Evolutionary conservation across 2,113 vertebrate genomes (phyloP), one percentile per base, ranked within the genome.

Genomic region (Vombatus ursinus): DNA sequence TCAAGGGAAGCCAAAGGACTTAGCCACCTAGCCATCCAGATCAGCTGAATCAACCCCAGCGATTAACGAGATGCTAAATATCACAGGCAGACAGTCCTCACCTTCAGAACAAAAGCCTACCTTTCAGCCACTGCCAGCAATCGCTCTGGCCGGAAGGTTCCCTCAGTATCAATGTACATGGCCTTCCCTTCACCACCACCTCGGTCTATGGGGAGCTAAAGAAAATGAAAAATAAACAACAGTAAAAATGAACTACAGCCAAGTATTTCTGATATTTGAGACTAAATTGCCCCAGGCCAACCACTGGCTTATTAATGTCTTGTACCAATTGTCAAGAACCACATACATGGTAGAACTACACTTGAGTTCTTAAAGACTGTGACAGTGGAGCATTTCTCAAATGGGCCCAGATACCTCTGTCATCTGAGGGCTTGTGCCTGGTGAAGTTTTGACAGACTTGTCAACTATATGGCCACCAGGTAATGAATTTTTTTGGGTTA

Each of bases 141-240:
- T 3, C 99, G 99, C 97, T 99, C 99, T 0, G 99, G 99, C 77
- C 99, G 99, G 98, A 99, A 99, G 48, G 99, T 99, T 1, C 99
- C 99, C 95, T 99, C 99, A 0, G 99, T 99, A 98, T 99, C 99
- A 0, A 99, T 99, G 98, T 99, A 99, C 99, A 99, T 99, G 37
- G 99, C 99, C 97, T 99, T 99, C n/a, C 99, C 99, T 97, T 99
- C 99, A 31, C 99, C 99, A 0, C 99, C 99, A 0, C 99, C 99
- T 3, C 99, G 99, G 95, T 99, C 99, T 84, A 99, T 99, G 61
- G 99, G 99, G 90, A 99, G 99, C 99, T 99, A 93, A 50, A 96
- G 93, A 93, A 48, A 91, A 50, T 8, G 91, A 96, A 96, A 96
- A 94, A 6, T 44, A 84, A 84, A 84, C 68, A 95, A 96, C 3